Evolutionary conservation across 37 sponge, comb jelly and placozoan species (phyloP), one percentile per base, ranked within the genome.

Genomic region (Amphimedon queenslandica): DNA sequence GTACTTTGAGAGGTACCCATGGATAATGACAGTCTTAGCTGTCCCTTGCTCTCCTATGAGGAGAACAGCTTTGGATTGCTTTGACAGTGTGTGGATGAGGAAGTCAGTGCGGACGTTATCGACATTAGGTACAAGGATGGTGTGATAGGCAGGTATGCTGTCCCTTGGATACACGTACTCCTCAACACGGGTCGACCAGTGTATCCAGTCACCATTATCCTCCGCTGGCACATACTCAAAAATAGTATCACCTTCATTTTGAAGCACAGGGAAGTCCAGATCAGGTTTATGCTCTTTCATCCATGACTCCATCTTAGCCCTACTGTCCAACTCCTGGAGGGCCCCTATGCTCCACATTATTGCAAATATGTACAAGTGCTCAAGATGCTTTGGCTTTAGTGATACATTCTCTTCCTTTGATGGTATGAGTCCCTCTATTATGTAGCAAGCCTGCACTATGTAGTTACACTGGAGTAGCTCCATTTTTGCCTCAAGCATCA

Each of bases 331-430:
- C 78, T 99, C 99, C 33, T 90, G 78, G 21, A 90, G 69, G 0
- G 99, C 99, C 28, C 99, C 99, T 30, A 99, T 42, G 64, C 92
- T 91, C 99, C 99, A 99, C 99, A 99, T 95, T 27, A 99, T 30
- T 35, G 92, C 76, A 43, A 99, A 99, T 40, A 95, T 84, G 74
- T 92, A 99, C 40, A 95, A 75, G 71, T 77, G 93, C 24, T 92
- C 96, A 18, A 99, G 77, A 63, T 90, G 82, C 1, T 41, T 24
- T 30, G 55, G 69, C 18, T 73, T 31, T 33, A 93, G 80, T 0
- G 90, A 83, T 63, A 69, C 93, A 1, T 89, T 88, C 13, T 98
- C 93, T 60, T 60, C 61, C 11, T 39, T 68, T 16, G 55, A 37
- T 21, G 96, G 96, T 16, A 99, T 68, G 30, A 99, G 82, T 0